Percentiles rank a stretch among this genome's conserved stretches.
Evolutionary conservation across 2,888 invertebrate genomes (phyloP).

Genomic region (Conus canariensis): DNA sequence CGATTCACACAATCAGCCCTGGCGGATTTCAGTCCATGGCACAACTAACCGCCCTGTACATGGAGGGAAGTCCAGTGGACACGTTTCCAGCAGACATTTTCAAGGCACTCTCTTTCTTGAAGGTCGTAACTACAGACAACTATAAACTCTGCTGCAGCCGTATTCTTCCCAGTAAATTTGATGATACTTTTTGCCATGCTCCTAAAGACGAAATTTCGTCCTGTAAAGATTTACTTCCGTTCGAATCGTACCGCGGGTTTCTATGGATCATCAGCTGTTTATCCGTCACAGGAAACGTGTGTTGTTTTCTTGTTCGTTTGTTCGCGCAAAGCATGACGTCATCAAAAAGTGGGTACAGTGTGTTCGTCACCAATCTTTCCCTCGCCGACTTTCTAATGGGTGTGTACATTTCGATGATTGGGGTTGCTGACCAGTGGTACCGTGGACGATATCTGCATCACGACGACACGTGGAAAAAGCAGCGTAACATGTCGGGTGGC

Average conservation of each 20-base stretch:
- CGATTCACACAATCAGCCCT: not conserved
- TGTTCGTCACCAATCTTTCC: too few relatives aligned
- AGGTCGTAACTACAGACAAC: not conserved
- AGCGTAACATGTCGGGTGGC: not conserved
- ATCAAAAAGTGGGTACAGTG: not conserved
- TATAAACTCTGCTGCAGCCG: not conserved
- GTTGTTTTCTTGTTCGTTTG: not conserved
- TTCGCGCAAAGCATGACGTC: not conserved
- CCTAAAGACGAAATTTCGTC: constrained; percentile 13
- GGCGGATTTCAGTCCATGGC: not conserved
- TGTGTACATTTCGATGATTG: not conserved
- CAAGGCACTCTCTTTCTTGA: not conserved
- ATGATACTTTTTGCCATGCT: not conserved
- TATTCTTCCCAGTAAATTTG: not conserved
- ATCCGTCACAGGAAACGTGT: not conserved
- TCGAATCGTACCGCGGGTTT: not conserved
- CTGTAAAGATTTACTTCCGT: not conserved
- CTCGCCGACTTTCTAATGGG: not conserved
- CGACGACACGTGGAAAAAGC: not conserved
- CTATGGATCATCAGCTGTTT: constrained; percentile 5
- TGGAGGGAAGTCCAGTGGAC: not conserved
- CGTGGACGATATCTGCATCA: not conserved
- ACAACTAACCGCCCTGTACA: not conserved
- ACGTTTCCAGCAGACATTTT: not conserved
- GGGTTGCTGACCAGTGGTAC: not conserved